Conservation (phyloP, 1,140 invertebrate species). For the Achroia grisella region DNA sequence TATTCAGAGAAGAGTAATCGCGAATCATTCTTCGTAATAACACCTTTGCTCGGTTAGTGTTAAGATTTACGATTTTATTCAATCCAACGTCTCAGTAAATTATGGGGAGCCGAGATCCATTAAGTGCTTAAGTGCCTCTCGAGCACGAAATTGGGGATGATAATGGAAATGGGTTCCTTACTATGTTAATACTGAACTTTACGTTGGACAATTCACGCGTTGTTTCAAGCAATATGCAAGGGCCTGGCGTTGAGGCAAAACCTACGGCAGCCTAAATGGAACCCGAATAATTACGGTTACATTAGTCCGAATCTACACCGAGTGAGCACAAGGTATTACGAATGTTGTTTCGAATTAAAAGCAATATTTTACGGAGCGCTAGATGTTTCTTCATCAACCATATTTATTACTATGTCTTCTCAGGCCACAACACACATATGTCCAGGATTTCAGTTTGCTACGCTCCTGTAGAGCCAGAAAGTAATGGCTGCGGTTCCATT, state of each 20-base stretch:
- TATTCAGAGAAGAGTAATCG: conserved; percentile 35
- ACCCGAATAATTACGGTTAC: conserved; percentile 17
- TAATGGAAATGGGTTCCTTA: conserved; percentile 66
- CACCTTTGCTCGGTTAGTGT: conserved; percentile 46
- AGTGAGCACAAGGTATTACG: neutral
- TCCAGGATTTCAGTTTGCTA: conserved; percentile 10
- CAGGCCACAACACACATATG: neutral
- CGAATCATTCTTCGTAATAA: conserved; percentile 52
- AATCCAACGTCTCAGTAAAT: conserved; percentile 63
- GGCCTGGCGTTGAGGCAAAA: conserved; percentile 17
- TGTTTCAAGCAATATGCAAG: conserved; percentile 39
- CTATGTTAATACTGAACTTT: conserved; percentile 62
- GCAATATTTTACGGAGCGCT: neutral
- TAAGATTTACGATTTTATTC: conserved; percentile 69
- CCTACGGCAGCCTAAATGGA: conserved; percentile 29
- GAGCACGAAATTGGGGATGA: conserved; percentile 65
- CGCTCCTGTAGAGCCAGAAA: conserved; percentile 8
- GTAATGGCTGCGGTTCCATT: conserved; percentile 24
- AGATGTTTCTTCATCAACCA: neutral
- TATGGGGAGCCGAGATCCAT: conserved; percentile 59
- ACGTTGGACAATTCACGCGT: conserved; percentile 42
- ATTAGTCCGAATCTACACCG: conserved; percentile 6
- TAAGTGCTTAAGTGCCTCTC: conserved; percentile 64
- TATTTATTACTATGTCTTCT: neutral
- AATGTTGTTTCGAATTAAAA: conserved; percentile 3